Evolutionary conservation across 2,797 vertebrate genomes (phyloP), one percentile per base, ranked within the genome.

Genomic region (Etheostoma perlongum): DNA sequence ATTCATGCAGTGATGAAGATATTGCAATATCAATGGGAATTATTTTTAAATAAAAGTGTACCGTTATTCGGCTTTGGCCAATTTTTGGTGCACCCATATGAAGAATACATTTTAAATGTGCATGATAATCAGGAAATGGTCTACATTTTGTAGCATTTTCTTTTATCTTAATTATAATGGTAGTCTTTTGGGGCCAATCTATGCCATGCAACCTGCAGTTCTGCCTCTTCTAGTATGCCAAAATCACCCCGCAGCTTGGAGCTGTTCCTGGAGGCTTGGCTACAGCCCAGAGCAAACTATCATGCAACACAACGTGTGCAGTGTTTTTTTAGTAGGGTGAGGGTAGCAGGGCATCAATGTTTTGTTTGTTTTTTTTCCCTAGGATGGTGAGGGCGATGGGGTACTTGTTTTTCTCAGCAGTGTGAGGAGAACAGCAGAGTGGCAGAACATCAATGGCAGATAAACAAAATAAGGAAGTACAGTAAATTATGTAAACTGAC

Each of bases 231-330:
- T 30, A 54, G 60, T 36, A 36, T 49, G 72, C 27, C 73, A 81
- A 61, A 83, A 78, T 62, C 44, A 23, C 59, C 69, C 71, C 65
- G 83, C 53, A 77, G 87, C 83, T 82, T 67, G 3, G 48, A 88
- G 85, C 87, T 74, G 70, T 55, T 87, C 78, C 81, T 85, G 27
- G 33, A 68, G 82, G 72, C 75, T 83, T 83, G 74, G 84, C 67
- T 54, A 5, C 21, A 76, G 54, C 64, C 65, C 74, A 83, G 69
- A n/a, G 25, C 52, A 78, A 71, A 75, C 69, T 66, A 67, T 74
- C 74, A 76, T 69, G 74, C 75, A 74, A 81, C 54, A 53, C 54
- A 75, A 66, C 67, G 33, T 72, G 55, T 76, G 46, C 84, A 78
- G 48, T 75, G 81, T 72, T 88, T 83, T 30, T 85, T 79, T 68